Percentiles rank a stretch among this genome's conserved stretches.
Conservation (phyloP, 2,888 invertebrate species). For the Lasioglossum vierecki region DNA sequence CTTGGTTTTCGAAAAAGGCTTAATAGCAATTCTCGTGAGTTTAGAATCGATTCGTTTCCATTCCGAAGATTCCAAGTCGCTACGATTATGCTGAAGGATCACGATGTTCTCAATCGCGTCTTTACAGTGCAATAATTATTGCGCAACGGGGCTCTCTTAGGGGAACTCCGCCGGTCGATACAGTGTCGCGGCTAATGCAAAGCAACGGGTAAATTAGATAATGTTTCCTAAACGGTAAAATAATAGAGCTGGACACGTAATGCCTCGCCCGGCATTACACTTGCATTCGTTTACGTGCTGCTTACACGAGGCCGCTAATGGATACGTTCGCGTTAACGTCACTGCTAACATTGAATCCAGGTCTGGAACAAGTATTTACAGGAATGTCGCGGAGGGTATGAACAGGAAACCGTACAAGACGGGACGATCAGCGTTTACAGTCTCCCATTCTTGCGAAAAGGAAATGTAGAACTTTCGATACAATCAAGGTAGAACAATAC, state of each 20-base stretch:
- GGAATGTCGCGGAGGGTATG: background rate
- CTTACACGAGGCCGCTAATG: slow-evolving; percentile 24
- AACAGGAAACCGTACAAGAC: background rate
- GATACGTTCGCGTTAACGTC: slow-evolving; percentile 19
- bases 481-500: background rate
- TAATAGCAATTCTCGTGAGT: background rate
- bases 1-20: background rate
- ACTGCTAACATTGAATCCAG: slow-evolving; percentile 4
- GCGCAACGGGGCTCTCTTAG: slow-evolving; percentile 11
- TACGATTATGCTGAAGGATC: background rate
- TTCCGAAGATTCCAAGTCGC: background rate
- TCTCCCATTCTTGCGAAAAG: background rate
- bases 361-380: background rate
- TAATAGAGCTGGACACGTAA: slow-evolving; percentile 31
- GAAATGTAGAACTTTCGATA: background rate
- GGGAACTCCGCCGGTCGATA: background rate
- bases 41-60: background rate
- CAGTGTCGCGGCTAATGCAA: slow-evolving; percentile 19
- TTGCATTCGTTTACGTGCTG: slow-evolving; percentile 33
- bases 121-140: slow-evolving; percentile 20
- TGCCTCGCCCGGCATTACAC: background rate
- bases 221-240: slow-evolving; percentile 37
- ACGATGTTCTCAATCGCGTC: background rate
- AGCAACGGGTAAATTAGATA: slow-evolving; percentile 41
- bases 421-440: too few relatives aligned